Percentiles rank a stretch among this genome's conserved stretches.
phyloP scores from a whole-genome alignment of 2,113 vertebrate species.

The Amazona guildingii region DNA sequence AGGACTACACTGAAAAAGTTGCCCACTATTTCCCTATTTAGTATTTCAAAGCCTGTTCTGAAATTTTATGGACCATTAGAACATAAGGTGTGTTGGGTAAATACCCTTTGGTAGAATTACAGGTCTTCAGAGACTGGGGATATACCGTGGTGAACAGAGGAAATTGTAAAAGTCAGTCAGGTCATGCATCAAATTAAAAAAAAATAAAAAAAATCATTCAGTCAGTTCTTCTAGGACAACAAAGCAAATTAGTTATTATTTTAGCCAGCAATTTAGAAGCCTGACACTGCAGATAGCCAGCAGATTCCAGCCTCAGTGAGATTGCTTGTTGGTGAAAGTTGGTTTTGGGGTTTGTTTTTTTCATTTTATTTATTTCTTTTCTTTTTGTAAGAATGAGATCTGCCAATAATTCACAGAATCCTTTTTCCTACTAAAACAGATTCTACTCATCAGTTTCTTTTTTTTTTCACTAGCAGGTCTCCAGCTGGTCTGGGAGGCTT shows the following conservation, averaged over 20 bases:
- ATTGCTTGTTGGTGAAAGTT: not conserved
- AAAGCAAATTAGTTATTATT: not conserved
- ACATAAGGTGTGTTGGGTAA: not conserved
- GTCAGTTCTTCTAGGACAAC: not conserved
- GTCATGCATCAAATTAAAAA: not conserved
- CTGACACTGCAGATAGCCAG: not conserved
- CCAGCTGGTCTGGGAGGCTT: constrained; percentile 80
- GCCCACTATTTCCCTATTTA: not conserved
- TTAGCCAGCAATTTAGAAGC: not conserved
- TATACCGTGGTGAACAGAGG: not conserved
- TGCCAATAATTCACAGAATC: not conserved
- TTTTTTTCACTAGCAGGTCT: constrained; percentile 59
- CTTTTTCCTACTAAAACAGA: not conserved
- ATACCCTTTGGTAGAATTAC: not conserved
- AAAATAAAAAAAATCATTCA: not conserved
- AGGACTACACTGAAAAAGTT: not conserved
- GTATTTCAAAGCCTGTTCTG: not conserved
- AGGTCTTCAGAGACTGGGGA: not conserved
- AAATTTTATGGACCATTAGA: not conserved
- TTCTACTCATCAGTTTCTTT: constrained; percentile 9
- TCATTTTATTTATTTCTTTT: not conserved
- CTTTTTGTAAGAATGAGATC: not conserved
- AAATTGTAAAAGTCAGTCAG: not conserved
- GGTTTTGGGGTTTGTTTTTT: not conserved
- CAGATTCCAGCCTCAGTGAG: not conserved